Evolutionary conservation across 2,113 vertebrate genomes (phyloP), one percentile per base, ranked within the genome.

Genomic region (Carassius gibelio): DNA sequence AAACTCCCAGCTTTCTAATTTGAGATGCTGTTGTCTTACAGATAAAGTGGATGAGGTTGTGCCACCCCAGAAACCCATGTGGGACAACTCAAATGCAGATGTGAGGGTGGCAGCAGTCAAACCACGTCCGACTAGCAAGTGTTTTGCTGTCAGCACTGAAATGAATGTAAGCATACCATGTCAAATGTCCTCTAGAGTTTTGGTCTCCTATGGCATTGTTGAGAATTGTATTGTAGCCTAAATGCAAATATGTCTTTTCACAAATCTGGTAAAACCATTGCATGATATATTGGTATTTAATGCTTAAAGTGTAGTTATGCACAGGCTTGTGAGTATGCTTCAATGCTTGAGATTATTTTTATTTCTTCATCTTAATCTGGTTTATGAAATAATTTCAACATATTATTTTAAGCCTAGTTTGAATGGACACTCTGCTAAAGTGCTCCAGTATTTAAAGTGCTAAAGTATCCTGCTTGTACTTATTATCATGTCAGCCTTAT

Each of bases 21-120:
- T 84, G 71, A 62, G 81, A 75, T 71, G 68, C 23, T 79, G 42
- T 55, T 88, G 66, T 87, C 34, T 93, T 96, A 87, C 95, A 97
- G 96, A 97, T 92, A 97, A 97, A 88, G 92, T 96, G 26, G 96
- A 97, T 78, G 96, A 97, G 92, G 94, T 94, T 50, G 91, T 96
- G 50, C 95, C 95, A 3, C 92, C 95, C 87, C 89, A 96, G 90
- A 97, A 96, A 92, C 95, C 95, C 52, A 91, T 93, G 82, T 95
- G 94, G 61, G 96, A 97, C 89, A 97, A 90, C 87, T 93, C 95
- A 88, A 93, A 94, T 36, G 81, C 94, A 89, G 96, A 97, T 84
- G 94, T 95, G 11, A 92, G 96, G 90, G 95, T 96, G 88, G 96
- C 96, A 36, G 95, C 96, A 55, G 95, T 97, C 90, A 97, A 97